Evolutionary conservation across 2,888 invertebrate genomes (phyloP).

Genomic region (Reticulitermes lucifugus): DNA sequence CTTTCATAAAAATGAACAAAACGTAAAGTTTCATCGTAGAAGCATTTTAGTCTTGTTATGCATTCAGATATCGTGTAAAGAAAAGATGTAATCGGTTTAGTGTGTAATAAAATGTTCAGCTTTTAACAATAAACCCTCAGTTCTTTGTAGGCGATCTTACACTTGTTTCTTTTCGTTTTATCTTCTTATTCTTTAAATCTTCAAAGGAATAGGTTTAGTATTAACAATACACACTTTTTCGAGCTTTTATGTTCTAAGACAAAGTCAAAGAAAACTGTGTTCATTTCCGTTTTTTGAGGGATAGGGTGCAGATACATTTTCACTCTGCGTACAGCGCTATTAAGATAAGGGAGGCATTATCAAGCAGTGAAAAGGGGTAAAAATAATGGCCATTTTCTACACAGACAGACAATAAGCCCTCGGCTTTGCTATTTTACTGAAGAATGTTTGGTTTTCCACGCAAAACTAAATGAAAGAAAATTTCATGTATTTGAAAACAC

Average conservation of each 20-base stretch:
- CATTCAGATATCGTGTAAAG: neutral
- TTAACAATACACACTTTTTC: neutral
- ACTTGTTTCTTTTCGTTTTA: neutral
- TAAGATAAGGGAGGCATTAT: constrained; percentile 31
- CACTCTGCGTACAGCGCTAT: neutral
- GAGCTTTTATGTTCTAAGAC: neutral
- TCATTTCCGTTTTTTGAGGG: constrained; percentile 45
- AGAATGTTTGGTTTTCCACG: neutral
- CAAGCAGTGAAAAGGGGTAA: neutral
- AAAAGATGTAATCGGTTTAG: neutral
- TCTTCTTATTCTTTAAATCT: neutral
- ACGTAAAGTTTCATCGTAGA: neutral
- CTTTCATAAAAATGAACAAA: neutral
- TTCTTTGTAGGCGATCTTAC: neutral
- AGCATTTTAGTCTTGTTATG: neutral
- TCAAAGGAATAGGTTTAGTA: neutral
- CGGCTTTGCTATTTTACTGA: neutral
- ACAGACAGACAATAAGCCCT: neutral
- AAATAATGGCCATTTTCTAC: neutral
- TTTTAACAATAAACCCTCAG: neutral
- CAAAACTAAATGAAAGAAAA: neutral
- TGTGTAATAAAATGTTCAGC: neutral
- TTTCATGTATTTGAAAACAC: neutral
- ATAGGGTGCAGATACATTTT: constrained; percentile 37
- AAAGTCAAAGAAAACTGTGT: constrained; percentile 37